Evolutionary conservation across 2,797 vertebrate genomes (phyloP).

Genomic region (Anguilla marmorata): DNA sequence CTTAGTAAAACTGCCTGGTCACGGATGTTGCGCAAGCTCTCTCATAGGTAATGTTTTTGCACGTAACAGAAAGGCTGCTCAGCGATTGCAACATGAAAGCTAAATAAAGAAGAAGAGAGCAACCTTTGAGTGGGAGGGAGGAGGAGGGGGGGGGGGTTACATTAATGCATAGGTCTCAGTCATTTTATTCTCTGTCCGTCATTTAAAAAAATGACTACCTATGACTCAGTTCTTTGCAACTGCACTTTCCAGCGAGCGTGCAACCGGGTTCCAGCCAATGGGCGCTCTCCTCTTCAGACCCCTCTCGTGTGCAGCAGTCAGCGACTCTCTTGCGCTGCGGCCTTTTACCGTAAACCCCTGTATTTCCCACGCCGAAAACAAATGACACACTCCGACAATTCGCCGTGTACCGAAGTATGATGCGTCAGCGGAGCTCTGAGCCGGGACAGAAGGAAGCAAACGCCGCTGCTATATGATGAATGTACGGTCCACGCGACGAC

Average conservation of each 20-base stretch:
- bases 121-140: not conserved
- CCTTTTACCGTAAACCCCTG: not conserved
- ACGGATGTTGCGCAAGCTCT: not conserved
- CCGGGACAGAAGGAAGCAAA: not conserved
- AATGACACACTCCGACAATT: not conserved
- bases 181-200: not conserved
- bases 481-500: conserved; percentile 30
- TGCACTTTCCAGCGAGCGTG: not conserved
- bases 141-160: not conserved
- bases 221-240: not conserved
- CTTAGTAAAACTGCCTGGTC: not conserved
- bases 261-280: not conserved
- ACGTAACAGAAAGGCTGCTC: not conserved
- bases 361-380: not conserved
- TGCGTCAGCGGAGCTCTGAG: conserved; percentile 12
- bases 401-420: not conserved
- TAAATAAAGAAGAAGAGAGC: not conserved
- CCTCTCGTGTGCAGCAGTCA: not conserved
- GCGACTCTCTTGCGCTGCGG: too few species aligned
- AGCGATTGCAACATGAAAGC: not conserved
- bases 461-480: conserved; percentile 36
- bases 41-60: not conserved
- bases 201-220: not conserved
- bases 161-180: not conserved
- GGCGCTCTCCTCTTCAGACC: not conserved